Percentiles rank a stretch among this genome's conserved stretches.
phyloP scores from a whole-genome alignment of 2,113 vertebrate genomes.

The Hypocryptadius cinnamomeus region DNA sequence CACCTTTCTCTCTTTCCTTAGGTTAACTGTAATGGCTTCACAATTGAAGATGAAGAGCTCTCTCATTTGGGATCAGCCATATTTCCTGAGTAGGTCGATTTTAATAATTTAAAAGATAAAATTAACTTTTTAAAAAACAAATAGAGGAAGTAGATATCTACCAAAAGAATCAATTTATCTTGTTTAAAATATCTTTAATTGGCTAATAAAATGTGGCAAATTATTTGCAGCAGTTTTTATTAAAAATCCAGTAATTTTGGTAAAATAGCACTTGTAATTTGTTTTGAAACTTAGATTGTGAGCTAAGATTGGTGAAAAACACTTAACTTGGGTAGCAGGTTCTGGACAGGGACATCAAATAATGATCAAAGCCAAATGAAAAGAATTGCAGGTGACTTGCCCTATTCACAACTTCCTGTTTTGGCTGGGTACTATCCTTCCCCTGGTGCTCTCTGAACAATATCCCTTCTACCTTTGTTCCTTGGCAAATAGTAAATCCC shows the following conservation, averaged over 20 bases:
- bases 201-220: background rate
- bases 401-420: background rate
- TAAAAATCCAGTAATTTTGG: background rate
- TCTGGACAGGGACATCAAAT: background rate
- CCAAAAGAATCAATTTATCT: background rate
- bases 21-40: constrained; percentile 98
- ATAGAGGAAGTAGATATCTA: background rate
- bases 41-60: constrained; percentile 94
- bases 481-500: background rate
- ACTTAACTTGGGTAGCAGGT: background rate
- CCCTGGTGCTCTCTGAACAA: background rate
- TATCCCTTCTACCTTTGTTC: background rate
- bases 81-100: constrained; percentile 86
- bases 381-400: background rate
- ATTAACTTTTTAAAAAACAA: background rate
- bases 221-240: background rate
- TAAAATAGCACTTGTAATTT: background rate
- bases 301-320: background rate
- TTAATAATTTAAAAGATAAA: background rate
- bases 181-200: background rate
- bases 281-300: background rate
- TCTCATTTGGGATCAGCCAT: constrained; percentile 91
- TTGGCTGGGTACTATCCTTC: background rate
- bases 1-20: constrained; percentile 38
- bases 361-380: background rate